phyloP scores from a whole-genome alignment of 2,888 invertebrate genomes.

The Conus canariensis region DNA sequence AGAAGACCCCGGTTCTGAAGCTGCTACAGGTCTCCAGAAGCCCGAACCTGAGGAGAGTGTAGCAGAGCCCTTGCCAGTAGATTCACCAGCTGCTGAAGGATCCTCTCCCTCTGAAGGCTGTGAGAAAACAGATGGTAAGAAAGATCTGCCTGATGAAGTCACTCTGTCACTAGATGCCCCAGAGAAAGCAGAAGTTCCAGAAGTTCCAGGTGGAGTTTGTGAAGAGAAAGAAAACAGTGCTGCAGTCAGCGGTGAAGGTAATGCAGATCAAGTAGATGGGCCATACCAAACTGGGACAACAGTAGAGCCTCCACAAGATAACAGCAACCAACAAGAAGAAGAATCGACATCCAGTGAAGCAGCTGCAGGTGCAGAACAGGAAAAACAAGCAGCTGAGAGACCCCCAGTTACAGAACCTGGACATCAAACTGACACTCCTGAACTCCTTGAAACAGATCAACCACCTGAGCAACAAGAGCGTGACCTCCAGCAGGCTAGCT shows the following conservation, averaged over 20 bases:
- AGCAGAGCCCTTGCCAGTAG: not conserved
- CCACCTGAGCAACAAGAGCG: not conserved
- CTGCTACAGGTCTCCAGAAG: not conserved
- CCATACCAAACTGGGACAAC: not conserved
- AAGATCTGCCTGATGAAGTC: not conserved
- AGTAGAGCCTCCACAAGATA: not conserved
- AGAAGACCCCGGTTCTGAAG: not conserved
- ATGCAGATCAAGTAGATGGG: not conserved
- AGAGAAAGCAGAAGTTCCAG: not conserved
- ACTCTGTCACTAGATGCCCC: not conserved
- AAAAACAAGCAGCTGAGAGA: not conserved
- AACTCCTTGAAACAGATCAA: not conserved
- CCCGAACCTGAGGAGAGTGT: not conserved
- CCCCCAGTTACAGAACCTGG: not conserved
- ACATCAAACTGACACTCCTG: not conserved
- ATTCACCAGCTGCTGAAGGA: not conserved
- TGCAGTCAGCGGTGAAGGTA: not conserved
- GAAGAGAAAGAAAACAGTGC: not conserved
- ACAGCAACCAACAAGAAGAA: not conserved
- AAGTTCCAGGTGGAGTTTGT: not conserved
- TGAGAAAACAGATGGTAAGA: not conserved
- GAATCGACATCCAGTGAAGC: not conserved
- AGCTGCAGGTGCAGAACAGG: not conserved
- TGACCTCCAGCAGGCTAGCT: slow-evolving; percentile 30
- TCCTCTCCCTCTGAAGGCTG: not conserved